Conservation (phyloP, 2,888 invertebrate genomes). For the Cantharis rustica region DNA sequence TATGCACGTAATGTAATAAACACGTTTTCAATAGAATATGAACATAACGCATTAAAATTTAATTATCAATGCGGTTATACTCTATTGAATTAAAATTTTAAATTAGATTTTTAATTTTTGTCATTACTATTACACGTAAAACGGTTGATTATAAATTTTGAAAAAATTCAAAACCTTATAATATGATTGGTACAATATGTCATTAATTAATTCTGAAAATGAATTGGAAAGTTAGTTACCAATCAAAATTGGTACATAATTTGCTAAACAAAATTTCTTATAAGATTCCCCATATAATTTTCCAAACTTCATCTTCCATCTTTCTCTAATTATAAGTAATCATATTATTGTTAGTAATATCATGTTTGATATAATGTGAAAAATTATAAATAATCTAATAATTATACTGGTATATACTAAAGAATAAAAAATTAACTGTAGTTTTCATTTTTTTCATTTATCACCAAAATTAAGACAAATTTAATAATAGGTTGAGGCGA, state of each 20-base stretch:
- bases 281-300: too few species aligned
- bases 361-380: not conserved
- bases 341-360: too few species aligned
- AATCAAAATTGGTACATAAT: too few species aligned
- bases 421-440: not conserved
- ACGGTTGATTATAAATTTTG: not conserved
- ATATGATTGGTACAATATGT: too few species aligned
- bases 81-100: not conserved
- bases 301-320: too few species aligned
- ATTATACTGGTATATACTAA: not conserved
- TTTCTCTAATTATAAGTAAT: not conserved
- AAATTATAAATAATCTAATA: not conserved
- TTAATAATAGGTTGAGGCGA: conserved; percentile 6
- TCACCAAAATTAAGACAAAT: not conserved
- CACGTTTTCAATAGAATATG: not conserved
- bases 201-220: too few species aligned
- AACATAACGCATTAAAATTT: not conserved
- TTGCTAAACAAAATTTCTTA: too few species aligned
- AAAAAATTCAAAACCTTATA: not conserved
- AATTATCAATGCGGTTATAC: not conserved
- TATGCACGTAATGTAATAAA: too few species aligned
- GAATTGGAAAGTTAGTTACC: too few species aligned
- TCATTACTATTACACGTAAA: not conserved
- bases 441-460: not conserved
- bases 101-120: not conserved